Base-by-base conservation (phyloP, 2,113 vertebrate genomes). In the Cochlearius cochlearius region DNA sequence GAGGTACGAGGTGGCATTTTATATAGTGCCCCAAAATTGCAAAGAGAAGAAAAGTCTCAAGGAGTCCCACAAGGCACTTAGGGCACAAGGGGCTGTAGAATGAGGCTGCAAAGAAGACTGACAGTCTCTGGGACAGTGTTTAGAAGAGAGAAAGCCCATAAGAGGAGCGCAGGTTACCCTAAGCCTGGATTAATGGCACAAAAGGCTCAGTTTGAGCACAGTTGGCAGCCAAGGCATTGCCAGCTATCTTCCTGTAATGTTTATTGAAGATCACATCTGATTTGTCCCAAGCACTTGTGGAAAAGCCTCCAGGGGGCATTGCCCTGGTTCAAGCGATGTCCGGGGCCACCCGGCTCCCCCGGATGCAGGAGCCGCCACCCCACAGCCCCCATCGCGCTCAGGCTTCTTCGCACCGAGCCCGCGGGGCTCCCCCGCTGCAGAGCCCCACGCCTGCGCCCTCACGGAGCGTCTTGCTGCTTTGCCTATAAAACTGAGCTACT, bases 41-140 rank as follows among this genome's bases (percentile, higher is more conserved):
- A 12, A 19, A 63, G 49, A 22, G 9, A 39, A 11, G 15, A 47
- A 13, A 77, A 77, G 25, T 29, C 8, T 45, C 5, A 0, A 1
- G 11, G 14, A n/a, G 6, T 29, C 22, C 29, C 47, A 29, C 4
- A 11, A 16, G 0, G 0, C 5, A 15, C 20, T 6, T 6, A 5
- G 1, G 7, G 32, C 4, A 39, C 7, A 30, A 49, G 5, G 32
- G 25, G 38, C 3, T n/a, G 25, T 20, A 10, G 25, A 50, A 32
- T 19, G 30, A 45, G 32, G 15, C 2, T 49, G 13, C 10, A 8
- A 27, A 0, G 0, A 41, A 77, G 68, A 15, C 60, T 32, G 45
- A 67, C 21, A 9, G 19, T 5, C 47, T 45, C 4, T 16, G 29
- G 12, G 53, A 41, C 7, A 20, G 5, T 7, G n/a, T 38, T 77